These are phyloP conservation scores for Heterotis niloticus DNA, from an alignment of 2,113 vertebrate genomes.

Conservation along the genomic window DNA sequence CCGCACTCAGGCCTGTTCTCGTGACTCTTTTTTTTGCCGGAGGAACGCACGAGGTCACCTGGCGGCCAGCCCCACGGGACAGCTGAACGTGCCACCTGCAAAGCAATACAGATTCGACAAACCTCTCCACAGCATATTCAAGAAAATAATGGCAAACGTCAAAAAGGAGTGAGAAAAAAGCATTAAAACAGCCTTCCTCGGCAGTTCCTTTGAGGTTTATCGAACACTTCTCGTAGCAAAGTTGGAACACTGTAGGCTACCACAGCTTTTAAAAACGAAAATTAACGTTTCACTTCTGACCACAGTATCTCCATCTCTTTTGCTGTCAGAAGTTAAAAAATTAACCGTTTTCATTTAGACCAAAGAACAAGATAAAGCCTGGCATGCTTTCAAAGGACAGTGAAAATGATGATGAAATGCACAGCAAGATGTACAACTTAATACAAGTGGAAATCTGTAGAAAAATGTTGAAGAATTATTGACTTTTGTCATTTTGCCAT, in stretches of 20 bases:
- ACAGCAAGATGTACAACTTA: no score
- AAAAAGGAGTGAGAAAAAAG: background rate
- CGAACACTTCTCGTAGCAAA: background rate
- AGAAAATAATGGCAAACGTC: background rate
- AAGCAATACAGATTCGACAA: background rate
- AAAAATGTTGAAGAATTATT: no score
- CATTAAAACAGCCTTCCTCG: background rate
- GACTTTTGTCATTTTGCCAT: no score
- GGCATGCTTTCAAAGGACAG: no score
- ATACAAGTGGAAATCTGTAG: no score
- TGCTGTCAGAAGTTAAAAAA: background rate
- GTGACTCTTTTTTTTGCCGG: constrained; percentile 29
- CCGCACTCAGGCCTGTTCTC: constrained; percentile 25
- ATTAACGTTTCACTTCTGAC: background rate
- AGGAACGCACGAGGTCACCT: constrained; percentile 35
- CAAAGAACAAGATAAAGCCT: no score
- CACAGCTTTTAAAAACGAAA: background rate
- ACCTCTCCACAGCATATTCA: background rate
- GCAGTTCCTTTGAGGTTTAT: background rate
- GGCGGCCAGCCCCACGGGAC: constrained; percentile 12
- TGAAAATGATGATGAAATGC: no score
- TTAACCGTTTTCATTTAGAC: no score
- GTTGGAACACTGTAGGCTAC: background rate
- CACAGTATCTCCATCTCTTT: background rate
- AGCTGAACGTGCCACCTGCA: constrained; percentile 10